phyloP scores from a whole-genome alignment of 2,888 invertebrate species.

The Osmoderma eremita region DNA sequence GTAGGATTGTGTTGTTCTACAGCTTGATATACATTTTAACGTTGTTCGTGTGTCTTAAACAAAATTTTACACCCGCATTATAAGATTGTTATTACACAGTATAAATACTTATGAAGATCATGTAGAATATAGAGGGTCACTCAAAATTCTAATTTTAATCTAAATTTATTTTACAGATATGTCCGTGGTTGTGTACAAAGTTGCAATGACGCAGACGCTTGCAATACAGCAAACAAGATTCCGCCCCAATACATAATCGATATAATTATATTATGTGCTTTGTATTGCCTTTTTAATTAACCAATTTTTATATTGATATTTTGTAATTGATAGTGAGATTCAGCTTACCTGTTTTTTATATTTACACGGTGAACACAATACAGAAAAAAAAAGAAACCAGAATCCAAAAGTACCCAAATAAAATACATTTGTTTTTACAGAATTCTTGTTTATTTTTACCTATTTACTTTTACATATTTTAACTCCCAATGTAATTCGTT shows the following conservation, averaged over 20 bases:
- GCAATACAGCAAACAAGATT: slow-evolving; percentile 67
- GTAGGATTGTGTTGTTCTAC: no score
- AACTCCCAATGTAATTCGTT: neutral
- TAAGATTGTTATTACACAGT: no score
- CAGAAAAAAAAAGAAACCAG: slow-evolving; percentile 2
- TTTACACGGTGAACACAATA: slow-evolving; percentile 9
- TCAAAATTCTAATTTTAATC: no score
- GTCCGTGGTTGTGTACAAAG: slow-evolving; percentile 94
- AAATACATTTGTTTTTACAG: slow-evolving; percentile 23
- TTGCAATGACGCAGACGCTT: slow-evolving; percentile 92
- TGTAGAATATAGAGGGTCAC: no score
- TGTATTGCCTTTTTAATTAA: slow-evolving; percentile 32
- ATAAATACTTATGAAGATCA: no score
- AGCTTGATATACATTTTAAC: no score
- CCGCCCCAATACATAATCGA: slow-evolving; percentile 33
- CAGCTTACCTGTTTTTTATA: slow-evolving; percentile 25
- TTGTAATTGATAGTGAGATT: slow-evolving; percentile 23
- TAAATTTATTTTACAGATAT: slow-evolving; percentile 69
- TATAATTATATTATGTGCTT: slow-evolving; percentile 25
- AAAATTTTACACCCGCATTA: no score
- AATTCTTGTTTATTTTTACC: slow-evolving; percentile 1
- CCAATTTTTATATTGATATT: slow-evolving; percentile 23
- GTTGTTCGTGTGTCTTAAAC: no score
- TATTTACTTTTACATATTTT: neutral
- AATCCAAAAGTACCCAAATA: slow-evolving; percentile 7